These are phyloP conservation scores for Astyanax mexicanus DNA, from an alignment of 2,797 vertebrate genomes.

Conservation along the genomic window DNA sequence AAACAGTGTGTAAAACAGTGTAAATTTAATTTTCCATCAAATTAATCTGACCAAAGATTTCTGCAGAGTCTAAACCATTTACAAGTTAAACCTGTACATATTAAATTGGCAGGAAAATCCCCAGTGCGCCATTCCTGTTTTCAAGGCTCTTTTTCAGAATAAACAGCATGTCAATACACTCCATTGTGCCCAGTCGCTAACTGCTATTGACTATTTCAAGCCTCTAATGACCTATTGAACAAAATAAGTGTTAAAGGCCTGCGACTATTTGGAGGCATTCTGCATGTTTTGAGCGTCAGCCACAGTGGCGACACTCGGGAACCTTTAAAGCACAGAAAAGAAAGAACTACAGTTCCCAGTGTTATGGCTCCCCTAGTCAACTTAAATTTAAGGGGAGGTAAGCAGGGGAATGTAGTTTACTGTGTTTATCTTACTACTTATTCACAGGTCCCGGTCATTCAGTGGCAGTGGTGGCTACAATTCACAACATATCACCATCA, in stretches of 20 bases:
- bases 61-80: constrained; percentile 26
- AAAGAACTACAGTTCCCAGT: constrained; percentile 41
- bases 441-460: constrained; percentile 2
- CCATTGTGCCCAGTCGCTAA: constrained; percentile 13
- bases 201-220: constrained; percentile 31
- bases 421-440: constrained; percentile 25
- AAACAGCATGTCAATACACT: not conserved
- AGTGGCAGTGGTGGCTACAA: not conserved
- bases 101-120: not conserved
- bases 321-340: constrained; percentile 20
- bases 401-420: constrained; percentile 9
- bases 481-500: not conserved
- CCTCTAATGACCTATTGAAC: constrained; percentile 21
- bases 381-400: constrained; percentile 24
- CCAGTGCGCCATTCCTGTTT: not conserved
- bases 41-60: too few relatives aligned
- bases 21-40: too few relatives aligned
- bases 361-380: constrained; percentile 49
- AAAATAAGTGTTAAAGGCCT: constrained; percentile 26
- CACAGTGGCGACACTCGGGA: constrained; percentile 22
- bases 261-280: constrained; percentile 18
- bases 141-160: constrained; percentile 22
- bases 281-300: constrained; percentile 27
- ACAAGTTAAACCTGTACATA: not conserved
- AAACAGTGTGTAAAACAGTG: too few relatives aligned